A percentile compares a stretch with the other conserved stretches of the same genome.
phyloP scores from a whole-genome alignment of 1,140 invertebrate genomes.

The Arion vulgaris region DNA sequence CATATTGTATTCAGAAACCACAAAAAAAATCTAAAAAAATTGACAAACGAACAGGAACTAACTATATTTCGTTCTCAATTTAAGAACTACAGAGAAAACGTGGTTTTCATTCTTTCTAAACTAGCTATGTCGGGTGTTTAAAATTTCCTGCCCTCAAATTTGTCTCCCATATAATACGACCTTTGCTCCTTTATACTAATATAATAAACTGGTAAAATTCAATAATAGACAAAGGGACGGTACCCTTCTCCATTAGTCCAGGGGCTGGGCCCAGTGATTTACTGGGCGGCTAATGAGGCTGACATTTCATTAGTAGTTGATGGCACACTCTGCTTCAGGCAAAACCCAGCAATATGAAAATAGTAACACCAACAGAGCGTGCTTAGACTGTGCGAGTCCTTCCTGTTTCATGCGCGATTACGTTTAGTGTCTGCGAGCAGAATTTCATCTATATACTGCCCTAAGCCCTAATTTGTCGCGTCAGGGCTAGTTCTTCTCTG shows the following conservation, averaged over 20 bases:
- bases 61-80: no score
- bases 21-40: no score
- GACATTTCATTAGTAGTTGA: slow-evolving; percentile 12
- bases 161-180: not conserved
- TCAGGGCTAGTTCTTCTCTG: slow-evolving; percentile 1
- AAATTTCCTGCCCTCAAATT: not conserved
- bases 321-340: not conserved
- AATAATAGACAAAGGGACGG: slow-evolving; percentile 16
- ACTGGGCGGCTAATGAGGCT: slow-evolving; percentile 4
- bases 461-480: not conserved
- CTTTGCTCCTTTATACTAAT: slow-evolving; percentile 10
- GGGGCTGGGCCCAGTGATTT: not conserved
- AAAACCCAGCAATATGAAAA: not conserved
- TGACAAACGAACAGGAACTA: no score
- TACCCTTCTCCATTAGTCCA: slow-evolving; percentile 4
- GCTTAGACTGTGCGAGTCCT: not conserved
- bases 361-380: not conserved
- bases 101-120: no score
- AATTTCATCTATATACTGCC: slow-evolving; percentile 2
- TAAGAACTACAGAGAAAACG: no score
- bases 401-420: slow-evolving; percentile 11
- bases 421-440: not conserved
- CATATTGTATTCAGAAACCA: no score
- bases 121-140: not conserved
- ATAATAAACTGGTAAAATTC: slow-evolving; percentile 1